Base-by-base conservation (phyloP, 2,888 invertebrate genomes). In the Hemistola chrysoprasaria region DNA sequence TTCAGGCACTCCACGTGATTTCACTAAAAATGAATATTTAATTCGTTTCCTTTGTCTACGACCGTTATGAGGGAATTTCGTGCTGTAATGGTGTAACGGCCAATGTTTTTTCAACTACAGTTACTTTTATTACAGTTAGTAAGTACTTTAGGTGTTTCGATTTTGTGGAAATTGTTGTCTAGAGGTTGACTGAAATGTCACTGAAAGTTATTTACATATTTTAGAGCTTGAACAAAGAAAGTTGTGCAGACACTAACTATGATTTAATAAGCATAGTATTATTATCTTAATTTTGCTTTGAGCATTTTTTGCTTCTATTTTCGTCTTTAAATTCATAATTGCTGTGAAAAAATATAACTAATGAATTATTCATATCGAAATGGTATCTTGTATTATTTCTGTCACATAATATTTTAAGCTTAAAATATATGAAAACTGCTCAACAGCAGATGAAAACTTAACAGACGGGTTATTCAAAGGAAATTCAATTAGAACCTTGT, bases 401-500 rank as follows among this genome's bases (percentile, higher is more conserved):
- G 16, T 16, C 16, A 4, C 7, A 11, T 2, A 8, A 20, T 11
- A 41, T 35, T 30, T 24, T 25, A 36, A 32, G 24, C 21, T 28
- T 21, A 26, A n/a, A 37, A 43, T 34, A 42, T 46, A 41, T 33
- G 39, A 23, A 25, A 47, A 23, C 38, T 34, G 48, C 47, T 62
- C 56, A 56, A 48, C 40, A 50, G 53, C 40, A 55, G 47, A 67
- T 61, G 58, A 65, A 69, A 63, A 59, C 63, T 59, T 48, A 51
- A 48, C 40, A 46, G 38, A 57, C 49, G 54, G 50, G 56, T 61
- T 58, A 58, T 67, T 65, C 66, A 63, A 55, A 44, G 59, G 50
- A 40, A 59, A 68, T 71, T 71, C 66, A 74, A 75, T 74, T 73
- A 71, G 63, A 52, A 56, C 57, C 50, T 50, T 53, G 62, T 65